These are phyloP conservation scores for Leptobrachium ailaonicum DNA, from an alignment of 2,113 vertebrate species.

Conservation along the genomic window DNA sequence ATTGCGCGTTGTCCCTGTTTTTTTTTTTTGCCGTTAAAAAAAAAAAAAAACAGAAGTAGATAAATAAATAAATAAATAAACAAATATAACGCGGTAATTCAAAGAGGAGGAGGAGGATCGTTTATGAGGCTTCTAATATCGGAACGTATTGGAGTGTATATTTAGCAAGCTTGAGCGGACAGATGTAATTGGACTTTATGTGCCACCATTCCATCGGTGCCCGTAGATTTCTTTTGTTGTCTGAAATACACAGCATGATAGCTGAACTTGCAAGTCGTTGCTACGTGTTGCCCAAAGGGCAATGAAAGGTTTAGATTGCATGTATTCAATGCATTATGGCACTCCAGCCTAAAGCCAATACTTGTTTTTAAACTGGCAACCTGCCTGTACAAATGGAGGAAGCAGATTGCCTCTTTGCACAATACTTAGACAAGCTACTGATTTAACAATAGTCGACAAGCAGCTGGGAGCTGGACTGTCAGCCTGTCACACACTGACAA, in stretches of 20 bases:
- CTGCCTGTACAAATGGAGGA: conserved; percentile 70
- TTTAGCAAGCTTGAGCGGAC: conserved; percentile 27
- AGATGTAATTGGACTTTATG: conserved; percentile 20
- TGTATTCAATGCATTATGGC: conserved; percentile 72
- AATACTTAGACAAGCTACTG: conserved; percentile 78
- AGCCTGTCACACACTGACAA: conserved; percentile 93
- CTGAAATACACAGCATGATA: conserved; percentile 61
- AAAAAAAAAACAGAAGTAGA: conserved; percentile 10
- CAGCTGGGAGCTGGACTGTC: conserved; percentile 91
- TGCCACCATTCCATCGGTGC: conserved; percentile 52
- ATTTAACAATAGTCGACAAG: conserved; percentile 94
- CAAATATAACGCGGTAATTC: conserved; percentile 28
- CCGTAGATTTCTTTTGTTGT: conserved; percentile 58
- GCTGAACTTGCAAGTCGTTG: conserved; percentile 58
- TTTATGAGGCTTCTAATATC: conserved; percentile 31
- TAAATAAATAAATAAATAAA: no score
- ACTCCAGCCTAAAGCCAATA: conserved; percentile 70
- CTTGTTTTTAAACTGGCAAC: conserved; percentile 69
- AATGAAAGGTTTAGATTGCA: conserved; percentile 62
- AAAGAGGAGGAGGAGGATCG: conserved; percentile 18
- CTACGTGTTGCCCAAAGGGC: conserved; percentile 63
- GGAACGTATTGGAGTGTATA: conserved; percentile 30
- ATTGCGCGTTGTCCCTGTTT: conserved; percentile 26
- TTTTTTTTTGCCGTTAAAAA: neutral
- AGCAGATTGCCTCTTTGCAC: conserved; percentile 81